Evolutionary conservation across 2,113 vertebrate genomes (phyloP), one percentile per base, ranked within the genome.

Genomic region (Mustela nigripes): DNA sequence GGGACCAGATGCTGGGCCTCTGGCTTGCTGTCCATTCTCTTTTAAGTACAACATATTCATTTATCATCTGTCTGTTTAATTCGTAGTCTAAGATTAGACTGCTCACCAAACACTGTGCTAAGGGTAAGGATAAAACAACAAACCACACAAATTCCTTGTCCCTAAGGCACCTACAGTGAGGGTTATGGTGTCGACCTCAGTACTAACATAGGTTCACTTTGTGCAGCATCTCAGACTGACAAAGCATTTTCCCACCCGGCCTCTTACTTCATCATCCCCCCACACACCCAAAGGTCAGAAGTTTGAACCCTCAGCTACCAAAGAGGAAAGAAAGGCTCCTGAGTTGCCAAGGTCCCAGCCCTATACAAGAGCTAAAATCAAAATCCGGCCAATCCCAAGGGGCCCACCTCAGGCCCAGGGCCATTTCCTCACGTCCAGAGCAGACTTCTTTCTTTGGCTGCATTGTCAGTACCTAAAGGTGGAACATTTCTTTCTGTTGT

Each of bases 141-240:
- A 24, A 42, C 24, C 45, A 53, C 85, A 36, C 22, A 50, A 60
- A 84, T 22, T 7, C 63, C 10, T 89, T 73, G 5, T 65, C 87
- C 26, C 39, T 63, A 26, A 45, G 63, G 65, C 42, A 15, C 12
- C 42, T 18, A 14, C 31, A 15, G 48, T 71, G 42, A 45, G 21
- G 60, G 56, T 11, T 12, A 5, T 11, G 4, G 28, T 6, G 1
- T 50, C 24, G 0, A 22, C 21, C 6, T 21, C 10, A 33, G 7
- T 4, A 9, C 63, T 12, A 33, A 42, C 26, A 4, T 15, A 5
- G 0, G 22, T 19, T 79, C 56, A 3, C 0, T 2, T 7, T 2
- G 19, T 1, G 1, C 6, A 39, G 16, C 63, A 14, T 56, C 53
- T 83, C 53, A 67, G 0, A 26, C 3, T 33, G 39, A 93, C 62